Evolutionary conservation across 2,797 vertebrate genomes (phyloP).

Genomic region (Sebastes kiyomatsui): DNA sequence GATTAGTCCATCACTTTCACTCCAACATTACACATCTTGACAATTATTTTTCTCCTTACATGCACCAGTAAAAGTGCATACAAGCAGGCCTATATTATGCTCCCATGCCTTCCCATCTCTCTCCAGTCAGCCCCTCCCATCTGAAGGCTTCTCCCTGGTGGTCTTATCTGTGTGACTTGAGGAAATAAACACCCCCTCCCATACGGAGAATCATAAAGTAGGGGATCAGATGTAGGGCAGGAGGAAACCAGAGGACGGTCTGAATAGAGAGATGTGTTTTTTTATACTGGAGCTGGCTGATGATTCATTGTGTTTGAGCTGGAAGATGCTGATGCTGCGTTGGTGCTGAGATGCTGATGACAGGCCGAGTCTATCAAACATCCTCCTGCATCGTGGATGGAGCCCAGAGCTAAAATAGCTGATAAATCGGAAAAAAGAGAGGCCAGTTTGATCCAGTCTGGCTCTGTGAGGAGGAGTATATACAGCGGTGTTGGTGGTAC

Average conservation of each 20-base stretch:
- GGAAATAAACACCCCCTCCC: conserved; percentile 47
- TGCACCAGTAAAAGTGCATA: background rate
- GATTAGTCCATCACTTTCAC: background rate
- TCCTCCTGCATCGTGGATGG: conserved; percentile 25
- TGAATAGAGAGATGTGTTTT: background rate
- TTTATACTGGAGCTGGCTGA: background rate
- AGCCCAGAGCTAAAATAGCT: background rate
- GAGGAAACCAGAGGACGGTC: background rate
- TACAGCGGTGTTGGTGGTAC: conserved; percentile 2
- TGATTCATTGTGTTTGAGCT: background rate
- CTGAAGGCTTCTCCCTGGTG: conserved; percentile 53
- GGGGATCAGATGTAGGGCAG: conserved; percentile 11
- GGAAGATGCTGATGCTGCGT: conserved; percentile 29
- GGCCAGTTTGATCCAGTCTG: conserved; percentile 6
- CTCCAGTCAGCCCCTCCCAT: conserved; percentile 60
- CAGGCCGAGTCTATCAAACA: conserved; percentile 37
- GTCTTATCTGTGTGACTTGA: conserved; percentile 26
- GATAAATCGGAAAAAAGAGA: background rate
- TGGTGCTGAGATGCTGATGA: conserved; percentile 46
- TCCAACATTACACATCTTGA: too few relatives aligned
- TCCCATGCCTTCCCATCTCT: background rate
- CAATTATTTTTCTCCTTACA: background rate
- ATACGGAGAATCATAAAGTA: background rate
- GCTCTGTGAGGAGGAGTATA: background rate
- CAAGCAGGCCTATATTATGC: background rate